A percentile compares a stretch with the other conserved stretches of the same genome.
phyloP scores from a whole-genome alignment of 1,140 invertebrate species.

The Drosophila gunungcola region DNA sequence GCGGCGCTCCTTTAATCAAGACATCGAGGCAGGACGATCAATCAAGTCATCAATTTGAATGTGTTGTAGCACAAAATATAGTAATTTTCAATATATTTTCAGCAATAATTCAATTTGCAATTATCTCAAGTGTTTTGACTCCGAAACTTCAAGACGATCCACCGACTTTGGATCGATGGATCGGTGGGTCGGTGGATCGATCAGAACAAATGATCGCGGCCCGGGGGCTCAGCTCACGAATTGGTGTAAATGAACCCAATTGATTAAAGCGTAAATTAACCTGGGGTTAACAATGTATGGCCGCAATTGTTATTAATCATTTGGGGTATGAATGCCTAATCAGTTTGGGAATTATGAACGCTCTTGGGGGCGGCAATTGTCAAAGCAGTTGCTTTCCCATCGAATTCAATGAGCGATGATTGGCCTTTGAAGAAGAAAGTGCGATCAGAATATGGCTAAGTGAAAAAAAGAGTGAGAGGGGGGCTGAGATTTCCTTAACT shows the following conservation, averaged over 20 bases:
- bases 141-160: constrained; percentile 42
- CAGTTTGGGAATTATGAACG: constrained; percentile 74
- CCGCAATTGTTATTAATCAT: constrained; percentile 80
- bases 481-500: constrained; percentile 1
- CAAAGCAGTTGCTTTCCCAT: constrained; percentile 70
- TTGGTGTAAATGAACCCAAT: constrained; percentile 82
- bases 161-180: constrained; percentile 26
- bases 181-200: constrained; percentile 61
- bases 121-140: constrained; percentile 82
- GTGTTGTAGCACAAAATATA: constrained; percentile 82
- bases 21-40: constrained; percentile 66
- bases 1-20: constrained; percentile 79
- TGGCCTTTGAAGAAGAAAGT: constrained; percentile 63
- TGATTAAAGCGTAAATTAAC: constrained; percentile 84
- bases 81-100: constrained; percentile 82
- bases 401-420: constrained; percentile 80
- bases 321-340: constrained; percentile 79
- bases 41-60: constrained; percentile 84
- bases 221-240: constrained; percentile 54
- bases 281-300: constrained; percentile 81
- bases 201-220: constrained; percentile 73
- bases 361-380: constrained; percentile 66
- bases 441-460: constrained; percentile 49
- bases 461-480: constrained; percentile 13
- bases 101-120: constrained; percentile 84